These are phyloP conservation scores for Nomada fabriciana DNA, from an alignment of 2,888 invertebrate species.

Conservation along the genomic window DNA sequence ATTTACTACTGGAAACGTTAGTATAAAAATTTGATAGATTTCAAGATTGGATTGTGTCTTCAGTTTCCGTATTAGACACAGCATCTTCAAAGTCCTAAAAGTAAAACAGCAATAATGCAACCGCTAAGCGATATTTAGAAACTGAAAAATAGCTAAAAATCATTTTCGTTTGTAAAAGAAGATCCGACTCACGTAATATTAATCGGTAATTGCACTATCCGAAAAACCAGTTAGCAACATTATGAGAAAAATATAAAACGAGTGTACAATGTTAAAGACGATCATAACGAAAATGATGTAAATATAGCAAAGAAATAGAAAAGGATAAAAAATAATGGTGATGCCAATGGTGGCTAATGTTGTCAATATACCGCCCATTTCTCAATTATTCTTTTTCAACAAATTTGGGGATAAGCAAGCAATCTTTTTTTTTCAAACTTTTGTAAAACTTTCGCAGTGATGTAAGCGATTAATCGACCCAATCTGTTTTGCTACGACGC, in stretches of 20 bases:
- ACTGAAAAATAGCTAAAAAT: slow-evolving; percentile 1
- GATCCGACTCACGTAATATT: slow-evolving; percentile 27
- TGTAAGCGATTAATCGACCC: too few relatives aligned
- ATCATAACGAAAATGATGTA: slow-evolving; percentile 54
- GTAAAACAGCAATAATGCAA: neutral
- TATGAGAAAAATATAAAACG: slow-evolving; percentile 51
- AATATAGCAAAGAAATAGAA: slow-evolving; percentile 51
- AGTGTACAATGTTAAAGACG: slow-evolving; percentile 48
- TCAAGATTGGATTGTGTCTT: neutral
- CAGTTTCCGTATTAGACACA: slow-evolving; percentile 14
- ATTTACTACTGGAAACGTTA: neutral
- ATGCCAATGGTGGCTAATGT: slow-evolving; percentile 47
- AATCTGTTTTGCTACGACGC: too few relatives aligned
- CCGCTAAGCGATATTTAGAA: too few relatives aligned
- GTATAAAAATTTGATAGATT: neutral
- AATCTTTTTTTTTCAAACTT: neutral
- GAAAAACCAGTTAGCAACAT: slow-evolving; percentile 39
- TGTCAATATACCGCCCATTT: slow-evolving; percentile 55
- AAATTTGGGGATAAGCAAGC: slow-evolving; percentile 22
- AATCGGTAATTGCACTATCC: slow-evolving; percentile 51
- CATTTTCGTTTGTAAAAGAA: neutral
- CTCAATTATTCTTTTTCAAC: neutral
- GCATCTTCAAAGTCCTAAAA: slow-evolving; percentile 43
- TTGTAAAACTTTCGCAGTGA: too few relatives aligned
- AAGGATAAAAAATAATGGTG: slow-evolving; percentile 54